Base-by-base conservation (phyloP, 2,113 vertebrate species). In the Stercorarius parasiticus region DNA sequence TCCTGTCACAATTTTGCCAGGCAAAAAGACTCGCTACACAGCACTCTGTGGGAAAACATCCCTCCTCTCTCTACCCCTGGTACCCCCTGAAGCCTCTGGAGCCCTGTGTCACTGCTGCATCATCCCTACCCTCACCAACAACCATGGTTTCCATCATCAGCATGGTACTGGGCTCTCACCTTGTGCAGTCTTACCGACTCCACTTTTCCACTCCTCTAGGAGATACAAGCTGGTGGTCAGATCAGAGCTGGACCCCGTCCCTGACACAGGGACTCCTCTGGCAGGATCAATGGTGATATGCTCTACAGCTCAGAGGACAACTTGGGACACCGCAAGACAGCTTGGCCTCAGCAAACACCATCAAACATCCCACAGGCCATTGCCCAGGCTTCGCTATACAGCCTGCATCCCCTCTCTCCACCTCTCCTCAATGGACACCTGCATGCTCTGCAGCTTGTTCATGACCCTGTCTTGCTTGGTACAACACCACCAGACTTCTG, bases 381-480 rank as follows among this genome's bases (percentile, higher is more conserved):
- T 1, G 1, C 42, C 1, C 0, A 15, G n/a, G 22, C 23, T 55
- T 36, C 2, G 1, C 25, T 32, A 29, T 1, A 0, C 20, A 49
- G 4, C 55, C 49, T 0, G 1, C 40, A 22, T 64, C 2, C 3
- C 55, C 9, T 34, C 27, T 50, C 30, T 34, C 15, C 2, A 3
- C 49, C 42, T 43, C 32, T 0, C 1, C 27, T 66, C 2, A 0
- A 53, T 11, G 29, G 10, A 6, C 1, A 0, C 30, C 59, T 22
- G 23, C 29, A 19, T 0, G 1, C 45, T 59, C 52, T n/a, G 67
- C 52, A 38, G 14, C 13, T 67, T 15, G 6, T 30, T 61, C 22
- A 53, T 6, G 0, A 1, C 25, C 18, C 9, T 1, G 29, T 85
- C 73, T 47, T 1, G 17, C 61, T 67, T 15, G 5, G 4, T 34